A percentile compares a stretch with the other conserved stretches of the same genome.
Evolutionary conservation across 2,797 vertebrate genomes (phyloP).

Genomic region (Phrynocephalus guinanensis): DNA sequence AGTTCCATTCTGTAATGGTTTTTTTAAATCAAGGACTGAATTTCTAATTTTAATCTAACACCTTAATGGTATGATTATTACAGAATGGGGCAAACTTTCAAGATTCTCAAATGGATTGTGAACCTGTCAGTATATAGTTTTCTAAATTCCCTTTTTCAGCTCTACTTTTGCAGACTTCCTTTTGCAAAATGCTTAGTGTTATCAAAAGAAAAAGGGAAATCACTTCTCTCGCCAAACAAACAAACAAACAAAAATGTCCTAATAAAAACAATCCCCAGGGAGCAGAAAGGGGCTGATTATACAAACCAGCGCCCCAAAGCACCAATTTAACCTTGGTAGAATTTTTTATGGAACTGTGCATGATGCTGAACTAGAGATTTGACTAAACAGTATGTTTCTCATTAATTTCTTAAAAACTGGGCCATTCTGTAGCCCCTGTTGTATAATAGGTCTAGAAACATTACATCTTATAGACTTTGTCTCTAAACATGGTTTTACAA

Average conservation of each 20-base stretch:
- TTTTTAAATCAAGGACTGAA: slow-evolving; percentile 49
- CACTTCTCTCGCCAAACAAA: not conserved
- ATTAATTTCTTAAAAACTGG: slow-evolving; percentile 8
- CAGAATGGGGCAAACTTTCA: slow-evolving; percentile 36
- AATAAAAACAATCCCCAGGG: not conserved
- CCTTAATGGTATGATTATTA: slow-evolving; percentile 27
- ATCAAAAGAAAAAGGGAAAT: not conserved
- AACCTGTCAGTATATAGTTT: not conserved
- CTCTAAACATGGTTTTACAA: not conserved
- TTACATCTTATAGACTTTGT: slow-evolving; percentile 12
- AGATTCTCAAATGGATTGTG: not conserved
- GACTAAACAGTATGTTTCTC: not conserved
- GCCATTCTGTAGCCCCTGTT: not conserved
- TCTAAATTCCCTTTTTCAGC: not conserved
- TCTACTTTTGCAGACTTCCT: not conserved
- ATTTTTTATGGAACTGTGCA: not conserved
- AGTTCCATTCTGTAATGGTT: slow-evolving; percentile 53
- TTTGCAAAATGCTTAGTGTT: not conserved
- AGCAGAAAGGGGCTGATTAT: not conserved
- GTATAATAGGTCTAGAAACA: not conserved
- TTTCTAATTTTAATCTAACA: slow-evolving; percentile 57
- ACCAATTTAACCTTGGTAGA: not conserved
- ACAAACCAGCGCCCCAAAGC: not conserved
- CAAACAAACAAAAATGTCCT: not conserved
- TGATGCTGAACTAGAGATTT: not conserved